Evolutionary conservation across 2,888 invertebrate genomes (phyloP), one percentile per base, ranked within the genome.

Genomic region (Gymnoscelis rufifasciata): DNA sequence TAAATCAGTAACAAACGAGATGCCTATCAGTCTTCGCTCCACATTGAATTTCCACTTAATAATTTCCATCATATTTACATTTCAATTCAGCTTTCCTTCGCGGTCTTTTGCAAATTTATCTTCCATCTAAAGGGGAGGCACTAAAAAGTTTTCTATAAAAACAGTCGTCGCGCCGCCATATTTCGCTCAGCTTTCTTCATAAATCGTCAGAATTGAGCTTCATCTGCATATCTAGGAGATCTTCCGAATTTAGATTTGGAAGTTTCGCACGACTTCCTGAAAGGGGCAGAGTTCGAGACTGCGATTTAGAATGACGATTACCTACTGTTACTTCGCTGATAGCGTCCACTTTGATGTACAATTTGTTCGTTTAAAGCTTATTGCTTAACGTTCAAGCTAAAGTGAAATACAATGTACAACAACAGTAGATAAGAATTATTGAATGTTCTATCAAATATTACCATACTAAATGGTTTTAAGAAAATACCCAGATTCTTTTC

Each of bases 91-190:
- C 65, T 57, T 64, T 68, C 68, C 65, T 68, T 74, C 38, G 68
- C 68, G 70, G 66, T 74, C 72, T 63, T 78, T 80, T 77, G 77
- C 74, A 78, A 80, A 78, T 81, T 78, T 79, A 81, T 81, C 75
- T 78, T 69, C 68, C 74, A 76, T 78, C 78, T 76, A 70, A 73
- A 71, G 64, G 66, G 67, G 65, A 66, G 68, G 69, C 65, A 74
- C 66, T 77, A 73, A 82, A 81, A 82, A 83, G 78, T 74, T 83
- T 83, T 78, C 74, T 78, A 73, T 78, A 75, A 75, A 72, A 76
- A 75, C 74, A 76, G 76, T 74, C 73, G 71, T 71, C 71, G 59
- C 68, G 68, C 66, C 64, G 80, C 81, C 77, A 80, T 83, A 82
- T 82, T 82, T 80, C 66, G 74, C 69, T 69, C 68, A 68, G 74